Evolutionary conservation across 2,888 invertebrate species (phyloP), one percentile per base, ranked within the genome.

Genomic region (Sinodicranocentrus sp.): DNA sequence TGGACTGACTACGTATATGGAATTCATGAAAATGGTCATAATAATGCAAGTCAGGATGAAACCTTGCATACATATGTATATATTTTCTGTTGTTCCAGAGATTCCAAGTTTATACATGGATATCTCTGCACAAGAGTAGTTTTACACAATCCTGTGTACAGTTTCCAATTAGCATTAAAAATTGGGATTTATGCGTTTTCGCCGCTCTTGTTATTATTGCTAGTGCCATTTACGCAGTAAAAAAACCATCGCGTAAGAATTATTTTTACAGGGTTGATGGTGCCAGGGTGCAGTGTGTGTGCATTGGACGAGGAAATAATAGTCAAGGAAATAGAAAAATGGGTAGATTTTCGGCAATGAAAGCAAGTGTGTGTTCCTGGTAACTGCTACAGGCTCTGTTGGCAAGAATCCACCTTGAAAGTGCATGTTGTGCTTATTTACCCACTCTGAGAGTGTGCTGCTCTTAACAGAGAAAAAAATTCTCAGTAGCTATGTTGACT

Each of bases 81-180:
- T 26, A 33, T 33, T 63, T 28, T 33, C 28, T 57, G 19, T 57
- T 2, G 6, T 57, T 57, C 57, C 23, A 57, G 23, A 13, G 39
- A 57, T 57, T 57, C 57, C 23, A 57, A 57, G 48, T 48, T 5
- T 48, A 48, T 48, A n/a, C n/a, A 48, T 17, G 33, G 15, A 15
- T 2, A 48, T 48, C 39, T 39, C 10, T 48, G n/a, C 57, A 57
- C 52, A 52, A 13, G 39, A 13, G 52, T 52, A n/a, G 6, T 52
- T 52, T 17, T 39, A 13, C n/a, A 48, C 48, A 48, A 39, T 48
- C 6, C n/a, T n/a, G 48, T n/a, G n/a, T 68, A 71, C 48, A 54
- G 52, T 54, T 79, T 39, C 79, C 79, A 79, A 71, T 79, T 79
- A 79, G 79, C 71, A 79, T 79, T 65, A 79, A 63, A 79, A 79